Evolutionary conservation across 2,113 vertebrate genomes (phyloP).

Genomic region (Glareola pratincola): DNA sequence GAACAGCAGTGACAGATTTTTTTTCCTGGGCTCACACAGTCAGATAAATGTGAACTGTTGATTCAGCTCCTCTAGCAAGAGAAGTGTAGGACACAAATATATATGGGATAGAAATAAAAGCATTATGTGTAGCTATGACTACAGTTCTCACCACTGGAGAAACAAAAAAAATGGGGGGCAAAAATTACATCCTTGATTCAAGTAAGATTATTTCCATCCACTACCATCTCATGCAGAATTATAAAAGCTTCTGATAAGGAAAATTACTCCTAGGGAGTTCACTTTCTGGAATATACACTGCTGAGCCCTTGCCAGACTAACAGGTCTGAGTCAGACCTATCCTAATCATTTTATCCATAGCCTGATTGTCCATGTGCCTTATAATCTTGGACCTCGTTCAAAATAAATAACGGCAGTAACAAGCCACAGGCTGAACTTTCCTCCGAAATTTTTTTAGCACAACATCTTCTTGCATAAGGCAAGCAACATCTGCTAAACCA

Average conservation of each 20-base stretch:
- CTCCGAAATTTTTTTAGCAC: slow-evolving; percentile 48
- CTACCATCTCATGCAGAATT: slow-evolving; percentile 17
- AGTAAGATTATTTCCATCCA: slow-evolving; percentile 12
- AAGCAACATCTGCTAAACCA: slow-evolving; percentile 29
- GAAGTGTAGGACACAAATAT: background rate
- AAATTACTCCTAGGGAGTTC: slow-evolving; percentile 62
- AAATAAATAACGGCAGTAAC: slow-evolving; percentile 67
- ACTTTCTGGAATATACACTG: slow-evolving; percentile 63
- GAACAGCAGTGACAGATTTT: background rate
- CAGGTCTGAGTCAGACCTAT: slow-evolving; percentile 67
- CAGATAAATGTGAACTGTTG: background rate
- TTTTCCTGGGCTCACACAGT: background rate
- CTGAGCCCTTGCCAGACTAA: slow-evolving; percentile 55
- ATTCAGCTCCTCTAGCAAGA: background rate
- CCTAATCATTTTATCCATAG: slow-evolving; percentile 63
- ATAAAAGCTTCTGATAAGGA: slow-evolving; percentile 61
- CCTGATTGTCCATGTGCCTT: slow-evolving; percentile 63
- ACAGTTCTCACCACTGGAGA: background rate
- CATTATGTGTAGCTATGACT: background rate
- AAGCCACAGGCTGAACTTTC: slow-evolving; percentile 62
- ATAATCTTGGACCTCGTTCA: slow-evolving; percentile 59
- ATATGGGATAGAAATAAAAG: background rate
- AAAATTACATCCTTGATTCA: background rate
- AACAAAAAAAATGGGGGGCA: background rate
- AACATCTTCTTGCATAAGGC: slow-evolving; percentile 49